Conservation (phyloP, 2,888 invertebrate genomes). For the Ceramica pisi region DNA sequence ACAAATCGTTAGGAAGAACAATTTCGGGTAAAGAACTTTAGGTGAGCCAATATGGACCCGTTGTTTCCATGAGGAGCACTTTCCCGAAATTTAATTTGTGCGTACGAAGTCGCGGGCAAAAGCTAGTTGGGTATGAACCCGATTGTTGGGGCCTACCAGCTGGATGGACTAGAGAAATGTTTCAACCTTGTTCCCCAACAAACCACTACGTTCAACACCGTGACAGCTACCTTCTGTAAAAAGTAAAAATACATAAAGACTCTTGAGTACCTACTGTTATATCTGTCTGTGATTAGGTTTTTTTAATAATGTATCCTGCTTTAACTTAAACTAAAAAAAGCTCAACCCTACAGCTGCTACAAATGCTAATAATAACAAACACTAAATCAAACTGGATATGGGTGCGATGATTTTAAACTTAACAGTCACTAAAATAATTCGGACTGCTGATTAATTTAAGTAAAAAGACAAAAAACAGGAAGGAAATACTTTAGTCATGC, state of each 20-base stretch:
- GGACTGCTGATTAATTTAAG: not conserved
- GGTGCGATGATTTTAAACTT: not conserved
- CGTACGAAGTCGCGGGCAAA: too few relatives aligned
- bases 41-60: too few relatives aligned
- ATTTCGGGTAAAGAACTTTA: too few relatives aligned
- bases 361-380: not conserved
- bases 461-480: not conserved
- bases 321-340: not conserved
- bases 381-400: not conserved
- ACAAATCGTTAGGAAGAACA: too few relatives aligned
- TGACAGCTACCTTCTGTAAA: not conserved
- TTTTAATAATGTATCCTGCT: not conserved
- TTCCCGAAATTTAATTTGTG: too few relatives aligned
- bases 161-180: too few relatives aligned
- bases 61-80: too few relatives aligned
- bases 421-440: not conserved
- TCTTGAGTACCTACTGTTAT: not conserved
- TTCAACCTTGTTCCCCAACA: not conserved
- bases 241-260: not conserved
- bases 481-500: not conserved
- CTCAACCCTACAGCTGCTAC: too few relatives aligned
- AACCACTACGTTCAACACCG: not conserved
- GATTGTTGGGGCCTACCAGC: not conserved
- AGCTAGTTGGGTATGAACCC: too few relatives aligned
- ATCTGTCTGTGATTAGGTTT: not conserved